Evolutionary conservation across 2,888 invertebrate species (phyloP), one percentile per base, ranked within the genome.

Genomic region (Monoplex corrugatus): DNA sequence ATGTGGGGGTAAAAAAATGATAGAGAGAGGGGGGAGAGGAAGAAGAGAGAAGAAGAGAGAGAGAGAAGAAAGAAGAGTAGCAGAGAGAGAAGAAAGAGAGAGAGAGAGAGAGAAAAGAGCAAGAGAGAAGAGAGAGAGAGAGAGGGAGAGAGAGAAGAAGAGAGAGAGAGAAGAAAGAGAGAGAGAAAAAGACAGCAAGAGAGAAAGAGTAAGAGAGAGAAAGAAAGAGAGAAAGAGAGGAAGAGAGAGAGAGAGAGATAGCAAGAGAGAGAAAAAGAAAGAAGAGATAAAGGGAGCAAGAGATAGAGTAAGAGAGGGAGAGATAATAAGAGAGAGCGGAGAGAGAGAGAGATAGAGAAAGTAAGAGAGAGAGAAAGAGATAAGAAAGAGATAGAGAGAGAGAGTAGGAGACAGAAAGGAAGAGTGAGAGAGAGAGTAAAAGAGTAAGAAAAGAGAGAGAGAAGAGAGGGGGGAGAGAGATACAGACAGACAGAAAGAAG

Each of bases 81-180:
- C n/a, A n/a, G n/a, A n/a, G n/a, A n/a, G n/a, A n/a, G 19, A 13
- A 13, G 19, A n/a, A n/a, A n/a, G n/a, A n/a, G n/a, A n/a, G n/a
- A n/a, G n/a, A n/a, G n/a, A n/a, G n/a, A n/a, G n/a, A n/a, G n/a
- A n/a, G n/a, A n/a, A n/a, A n/a, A n/a, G n/a, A n/a, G n/a, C n/a
- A 19, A 19, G 19, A 19, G 28, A 28, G 57, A 28, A 57, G 57
- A 57, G 57, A 57, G 57, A 50, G 50, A 75, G 75, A 23, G 75
- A 75, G 75, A 75, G 75, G 38, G 75, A 75, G 75, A 75, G 75
- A 75, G 75, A 75, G 75, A 75, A 28, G 23, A 28, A 75, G 75
- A 75, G 75, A 75, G 75, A 75, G 75, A 75, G 75, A 75, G 75
- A 75, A 28, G 38, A 32, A 78, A 32, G n/a, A 32, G n/a, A 32